A percentile compares a stretch with the other conserved stretches of the same genome.
Evolutionary conservation across 2,888 invertebrate species (phyloP).

Genomic region (Xylota segnis): DNA sequence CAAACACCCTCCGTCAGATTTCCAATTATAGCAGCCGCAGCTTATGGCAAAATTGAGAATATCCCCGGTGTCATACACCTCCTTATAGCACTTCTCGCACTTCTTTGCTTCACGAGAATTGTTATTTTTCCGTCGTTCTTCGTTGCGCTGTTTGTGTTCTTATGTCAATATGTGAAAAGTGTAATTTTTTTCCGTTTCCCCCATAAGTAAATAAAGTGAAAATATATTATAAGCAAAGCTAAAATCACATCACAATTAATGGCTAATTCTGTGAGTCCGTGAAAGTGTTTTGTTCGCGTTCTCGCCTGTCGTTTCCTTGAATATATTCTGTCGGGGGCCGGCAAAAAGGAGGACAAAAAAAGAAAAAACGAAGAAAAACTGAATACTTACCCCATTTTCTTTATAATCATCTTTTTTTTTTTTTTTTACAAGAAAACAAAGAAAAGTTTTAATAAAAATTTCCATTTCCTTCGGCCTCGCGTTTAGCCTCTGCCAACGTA

Average conservation of each 20-base stretch:
- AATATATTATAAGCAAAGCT: conserved; percentile 1
- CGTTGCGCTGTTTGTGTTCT: conserved; percentile 70
- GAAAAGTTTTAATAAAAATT: conserved; percentile 42
- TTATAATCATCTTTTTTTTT: conserved; percentile 5
- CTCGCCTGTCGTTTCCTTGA: conserved; percentile 39
- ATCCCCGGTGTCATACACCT: conserved; percentile 15
- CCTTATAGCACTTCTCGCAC: not conserved
- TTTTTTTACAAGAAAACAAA: conserved; percentile 58
- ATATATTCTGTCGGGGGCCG: conserved; percentile 55
- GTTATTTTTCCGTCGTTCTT: conserved; percentile 62
- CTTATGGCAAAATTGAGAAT: conserved; percentile 34
- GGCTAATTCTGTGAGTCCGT: conserved; percentile 32
- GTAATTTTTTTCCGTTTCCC: conserved; percentile 24
- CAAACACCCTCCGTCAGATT: not conserved
- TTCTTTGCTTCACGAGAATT: conserved; percentile 38
- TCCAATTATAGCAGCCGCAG: not conserved
- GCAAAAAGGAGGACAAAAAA: conserved; percentile 43
- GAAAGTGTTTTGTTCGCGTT: conserved; percentile 42
- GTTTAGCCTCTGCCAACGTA: conserved; percentile 37
- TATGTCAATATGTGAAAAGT: conserved; percentile 67
- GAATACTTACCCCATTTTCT: conserved; percentile 49
- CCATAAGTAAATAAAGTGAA: conserved; percentile 45
- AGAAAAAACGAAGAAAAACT: conserved; percentile 50
- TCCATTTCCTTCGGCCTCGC: conserved; percentile 34
- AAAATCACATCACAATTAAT: conserved; percentile 30